phyloP scores from a whole-genome alignment of 2,888 invertebrate species.

The Macrophya annulata region DNA sequence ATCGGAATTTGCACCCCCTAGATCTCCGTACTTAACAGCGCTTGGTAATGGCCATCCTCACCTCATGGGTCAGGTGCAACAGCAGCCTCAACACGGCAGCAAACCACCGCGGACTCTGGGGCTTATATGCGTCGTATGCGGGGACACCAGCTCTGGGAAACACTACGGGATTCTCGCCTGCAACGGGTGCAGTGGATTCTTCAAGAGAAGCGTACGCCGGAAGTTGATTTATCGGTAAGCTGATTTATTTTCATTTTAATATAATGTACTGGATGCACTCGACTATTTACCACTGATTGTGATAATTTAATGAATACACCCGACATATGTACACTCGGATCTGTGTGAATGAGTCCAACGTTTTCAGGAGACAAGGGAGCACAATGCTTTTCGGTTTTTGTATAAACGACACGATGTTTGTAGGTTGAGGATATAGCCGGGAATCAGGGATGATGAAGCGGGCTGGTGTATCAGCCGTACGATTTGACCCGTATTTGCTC shows the following conservation, averaged over 20 bases:
- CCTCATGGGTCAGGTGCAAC: conserved; percentile 70
- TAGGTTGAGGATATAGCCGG: conserved; percentile 33
- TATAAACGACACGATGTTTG: background rate
- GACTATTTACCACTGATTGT: background rate
- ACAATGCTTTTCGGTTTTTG: background rate
- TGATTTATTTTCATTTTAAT: background rate
- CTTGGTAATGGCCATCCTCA: conserved; percentile 77
- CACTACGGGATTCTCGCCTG: conserved; percentile 99
- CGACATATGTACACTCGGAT: background rate
- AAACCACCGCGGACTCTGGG: conserved; percentile 84
- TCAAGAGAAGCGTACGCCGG: conserved; percentile 97
- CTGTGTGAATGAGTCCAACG: background rate
- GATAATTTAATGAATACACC: background rate
- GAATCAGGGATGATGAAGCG: conserved; percentile 31
- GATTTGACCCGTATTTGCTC: conserved; percentile 22
- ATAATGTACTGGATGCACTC: background rate
- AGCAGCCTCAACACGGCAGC: conserved; percentile 71
- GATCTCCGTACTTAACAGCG: conserved; percentile 76
- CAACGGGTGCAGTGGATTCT: conserved; percentile 99
- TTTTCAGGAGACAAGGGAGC: no score
- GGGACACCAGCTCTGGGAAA: conserved; percentile 98
- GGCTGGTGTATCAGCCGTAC: conserved; percentile 30
- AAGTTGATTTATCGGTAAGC: conserved; percentile 97
- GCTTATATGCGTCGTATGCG: conserved; percentile 97
- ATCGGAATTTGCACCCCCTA: conserved; percentile 73